Conservation (phyloP, 2,888 invertebrate species). For the Oscheius sp. region DNA sequence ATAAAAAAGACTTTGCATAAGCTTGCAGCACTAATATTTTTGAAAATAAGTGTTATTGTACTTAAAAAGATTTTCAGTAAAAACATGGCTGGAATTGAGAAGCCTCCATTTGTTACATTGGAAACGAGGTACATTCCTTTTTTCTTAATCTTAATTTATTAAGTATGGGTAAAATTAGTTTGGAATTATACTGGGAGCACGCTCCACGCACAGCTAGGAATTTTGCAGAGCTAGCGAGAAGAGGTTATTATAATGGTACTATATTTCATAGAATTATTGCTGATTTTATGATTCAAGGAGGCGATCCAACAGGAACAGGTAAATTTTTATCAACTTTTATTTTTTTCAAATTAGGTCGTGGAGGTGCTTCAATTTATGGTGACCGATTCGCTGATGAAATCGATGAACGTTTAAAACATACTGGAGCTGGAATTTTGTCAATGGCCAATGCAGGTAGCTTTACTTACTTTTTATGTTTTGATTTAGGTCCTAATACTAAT, state of each 20-base stretch:
- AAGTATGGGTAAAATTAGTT: constrained; percentile 85
- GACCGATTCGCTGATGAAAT: constrained; percentile 94
- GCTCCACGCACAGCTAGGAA: constrained; percentile 96
- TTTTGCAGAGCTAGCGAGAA: constrained; percentile 86
- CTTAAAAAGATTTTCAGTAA: background rate
- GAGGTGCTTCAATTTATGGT: constrained; percentile 96
- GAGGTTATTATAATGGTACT: constrained; percentile 87
- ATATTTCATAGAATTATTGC: constrained; percentile 94
- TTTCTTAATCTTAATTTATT: background rate
- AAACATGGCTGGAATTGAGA: constrained; percentile 29
- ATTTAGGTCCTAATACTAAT: constrained; percentile 86
- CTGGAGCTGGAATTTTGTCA: constrained; percentile 78
- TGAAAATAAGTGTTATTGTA: background rate
- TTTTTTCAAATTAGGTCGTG: constrained; percentile 77
- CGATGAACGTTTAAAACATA: constrained; percentile 89
- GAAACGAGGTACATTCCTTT: constrained; percentile 38
- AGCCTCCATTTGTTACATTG: constrained; percentile 47
- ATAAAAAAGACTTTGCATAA: too few relatives aligned
- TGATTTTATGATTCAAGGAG: constrained; percentile 78
- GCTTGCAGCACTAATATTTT: too few relatives aligned
- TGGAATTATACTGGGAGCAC: constrained; percentile 98
- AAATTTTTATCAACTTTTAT: background rate
- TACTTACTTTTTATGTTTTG: background rate
- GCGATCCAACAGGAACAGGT: constrained; percentile 95
- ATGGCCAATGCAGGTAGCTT: constrained; percentile 90